Conservation (phyloP, 2,113 vertebrate species). For the Melanerpes aurifrons region DNA sequence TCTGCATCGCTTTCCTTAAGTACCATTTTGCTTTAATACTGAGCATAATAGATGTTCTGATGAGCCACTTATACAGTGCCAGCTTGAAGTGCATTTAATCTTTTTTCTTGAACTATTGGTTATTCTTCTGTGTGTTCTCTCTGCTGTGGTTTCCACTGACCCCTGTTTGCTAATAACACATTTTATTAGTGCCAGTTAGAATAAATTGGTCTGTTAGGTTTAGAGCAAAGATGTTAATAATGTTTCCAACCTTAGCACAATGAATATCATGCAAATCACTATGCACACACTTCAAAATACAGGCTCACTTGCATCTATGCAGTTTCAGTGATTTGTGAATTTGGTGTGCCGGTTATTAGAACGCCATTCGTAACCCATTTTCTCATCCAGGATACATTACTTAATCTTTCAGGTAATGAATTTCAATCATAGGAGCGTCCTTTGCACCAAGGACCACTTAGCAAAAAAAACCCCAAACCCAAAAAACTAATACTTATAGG, state of each 20-base stretch:
- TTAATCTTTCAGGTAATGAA: not conserved
- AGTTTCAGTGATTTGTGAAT: not conserved
- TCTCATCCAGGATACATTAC: not conserved
- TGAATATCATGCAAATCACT: constrained; percentile 13
- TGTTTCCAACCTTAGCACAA: constrained; percentile 49
- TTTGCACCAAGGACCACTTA: not conserved
- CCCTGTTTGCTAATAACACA: constrained; percentile 41
- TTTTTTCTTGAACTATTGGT: constrained; percentile 24
- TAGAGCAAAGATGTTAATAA: constrained; percentile 48
- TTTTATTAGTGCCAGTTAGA: constrained; percentile 52
- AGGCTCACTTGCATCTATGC: not conserved
- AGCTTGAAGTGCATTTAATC: constrained; percentile 25
- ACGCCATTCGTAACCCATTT: not conserved
- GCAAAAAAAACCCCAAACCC: not conserved
- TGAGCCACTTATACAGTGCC: constrained; percentile 14
- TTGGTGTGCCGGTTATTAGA: not conserved
- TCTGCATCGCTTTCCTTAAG: constrained; percentile 32
- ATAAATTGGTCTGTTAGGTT: constrained; percentile 52
- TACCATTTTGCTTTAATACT: constrained; percentile 41
- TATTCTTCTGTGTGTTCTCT: constrained; percentile 11
- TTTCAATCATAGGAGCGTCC: not conserved
- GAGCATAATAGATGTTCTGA: constrained; percentile 32
- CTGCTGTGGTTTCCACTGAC: constrained; percentile 31
- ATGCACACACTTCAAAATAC: not conserved
- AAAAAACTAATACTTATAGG: not conserved